Percentiles rank a stretch among this genome's conserved stretches.
Evolutionary conservation across 2,797 vertebrate species (phyloP).

Genomic region (Scleropages formosus): DNA sequence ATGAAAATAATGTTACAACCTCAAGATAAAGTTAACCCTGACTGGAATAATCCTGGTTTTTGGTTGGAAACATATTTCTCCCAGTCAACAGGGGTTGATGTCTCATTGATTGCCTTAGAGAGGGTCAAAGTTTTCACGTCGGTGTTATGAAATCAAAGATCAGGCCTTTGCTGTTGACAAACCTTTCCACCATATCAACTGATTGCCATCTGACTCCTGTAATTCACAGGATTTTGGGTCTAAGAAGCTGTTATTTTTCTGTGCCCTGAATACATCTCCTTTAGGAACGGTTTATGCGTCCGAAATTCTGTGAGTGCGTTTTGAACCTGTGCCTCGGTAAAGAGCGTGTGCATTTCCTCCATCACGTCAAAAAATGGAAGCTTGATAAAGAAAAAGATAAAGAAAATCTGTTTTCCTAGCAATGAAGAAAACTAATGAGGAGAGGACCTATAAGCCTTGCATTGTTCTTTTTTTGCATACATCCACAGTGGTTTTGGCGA

Average conservation of each 20-base stretch:
- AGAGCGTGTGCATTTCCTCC: not conserved
- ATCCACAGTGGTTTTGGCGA: too few species aligned
- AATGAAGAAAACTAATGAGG: too few species aligned
- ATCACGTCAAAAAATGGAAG: not conserved
- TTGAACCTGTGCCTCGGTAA: not conserved
- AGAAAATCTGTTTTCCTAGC: too few species aligned
- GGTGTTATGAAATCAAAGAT: not conserved
- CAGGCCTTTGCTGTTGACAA: too few species aligned
- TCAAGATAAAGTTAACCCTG: not conserved
- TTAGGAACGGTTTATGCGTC: not conserved
- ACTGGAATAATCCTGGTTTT: not conserved
- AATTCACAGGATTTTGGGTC: too few species aligned
- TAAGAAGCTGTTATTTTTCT: not conserved
- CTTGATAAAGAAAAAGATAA: too few species aligned
- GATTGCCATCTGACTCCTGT: not conserved
- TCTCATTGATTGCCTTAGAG: too few species aligned
- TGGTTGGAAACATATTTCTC: not conserved
- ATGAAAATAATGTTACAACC: slow-evolving; percentile 12
- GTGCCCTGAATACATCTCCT: not conserved
- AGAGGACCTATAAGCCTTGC: too few species aligned
- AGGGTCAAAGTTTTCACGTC: not conserved
- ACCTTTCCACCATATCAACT: not conserved
- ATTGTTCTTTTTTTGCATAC: too few species aligned
- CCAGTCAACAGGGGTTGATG: not conserved
- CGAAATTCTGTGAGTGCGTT: not conserved